Base-by-base conservation (phyloP, 2,797 vertebrate species). In the Fundulus diaphanus region DNA sequence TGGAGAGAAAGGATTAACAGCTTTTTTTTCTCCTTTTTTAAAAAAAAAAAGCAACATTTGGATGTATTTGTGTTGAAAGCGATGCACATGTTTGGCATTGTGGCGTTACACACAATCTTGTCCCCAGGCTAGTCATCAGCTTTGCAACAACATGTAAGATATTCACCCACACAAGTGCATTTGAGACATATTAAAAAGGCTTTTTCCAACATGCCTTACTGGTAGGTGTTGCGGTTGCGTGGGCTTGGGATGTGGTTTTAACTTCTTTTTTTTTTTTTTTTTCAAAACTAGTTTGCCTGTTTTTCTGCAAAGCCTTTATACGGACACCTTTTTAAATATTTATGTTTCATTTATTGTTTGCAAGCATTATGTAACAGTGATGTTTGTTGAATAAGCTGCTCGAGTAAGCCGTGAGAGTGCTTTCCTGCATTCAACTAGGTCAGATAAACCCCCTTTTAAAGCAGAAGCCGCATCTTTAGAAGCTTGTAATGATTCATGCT, bases 101-200 rank as follows among this genome's bases (percentile, higher is more conserved):
- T 87, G 83, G 83, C 77, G 74, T 85, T 85, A 70, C 73, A 80
- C 79, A 83, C 85, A 88, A 83, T 92, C 90, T 84, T 88, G 78
- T 92, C 91, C 91, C 81, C 74, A 82, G 93, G 90, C 92, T 85
- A 90, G 80, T 90, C 86, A 85, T 89, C 87, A 80, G 82, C 87
- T 92, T 92, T 87, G 87, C 88, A 90, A 68, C 42, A 86, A 85
- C 85, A 87, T 82, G 77, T 80, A 81, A 86, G 88, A 89, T 70
- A 78, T 74, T 82, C 92, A 48, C 94, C 90, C 87, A 91, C 93
- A 84, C 87, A 48, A 79, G 76, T 70, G 78, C 86, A 86, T 89
- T 73, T 74, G 79, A 87, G 81, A 87, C 85, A 77, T 85, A 80
- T 79, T 73, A 68, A 70, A 79, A 80, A 87, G 61, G 49, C 51